Conservation (phyloP, 2,888 invertebrate species). For the Synanthedon tipuliformis region DNA sequence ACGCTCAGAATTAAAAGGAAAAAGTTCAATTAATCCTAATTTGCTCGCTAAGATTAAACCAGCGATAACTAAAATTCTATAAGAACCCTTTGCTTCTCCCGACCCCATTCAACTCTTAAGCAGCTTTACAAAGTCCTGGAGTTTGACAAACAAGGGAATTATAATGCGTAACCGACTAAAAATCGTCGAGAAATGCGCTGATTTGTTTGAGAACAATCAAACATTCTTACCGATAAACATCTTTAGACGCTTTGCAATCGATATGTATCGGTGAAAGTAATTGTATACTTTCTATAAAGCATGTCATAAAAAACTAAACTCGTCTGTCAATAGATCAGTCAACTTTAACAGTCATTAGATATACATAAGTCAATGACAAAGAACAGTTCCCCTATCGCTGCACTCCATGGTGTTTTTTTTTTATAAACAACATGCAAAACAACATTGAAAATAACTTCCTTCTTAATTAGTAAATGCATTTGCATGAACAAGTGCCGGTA, state of each 20-base stretch:
- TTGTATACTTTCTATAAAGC: slow-evolving; percentile 11
- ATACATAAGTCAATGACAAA: slow-evolving; percentile 42
- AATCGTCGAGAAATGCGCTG: slow-evolving; percentile 41
- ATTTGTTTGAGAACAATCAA: slow-evolving; percentile 22
- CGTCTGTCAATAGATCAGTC: slow-evolving; percentile 37
- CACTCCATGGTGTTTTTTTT: slow-evolving; percentile 30
- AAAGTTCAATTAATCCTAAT: slow-evolving; percentile 70
- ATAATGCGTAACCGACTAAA: slow-evolving; percentile 57
- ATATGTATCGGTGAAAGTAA: slow-evolving; percentile 13
- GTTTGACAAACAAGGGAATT: slow-evolving; percentile 61
- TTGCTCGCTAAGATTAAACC: slow-evolving; percentile 63
- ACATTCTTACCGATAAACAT: background rate
- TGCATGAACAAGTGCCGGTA: slow-evolving; percentile 56
- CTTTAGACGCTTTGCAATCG: slow-evolving; percentile 3
- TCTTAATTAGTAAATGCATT: slow-evolving; percentile 59
- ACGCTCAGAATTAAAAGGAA: slow-evolving; percentile 47
- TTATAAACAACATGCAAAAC: slow-evolving; percentile 36
- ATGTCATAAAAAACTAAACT: slow-evolving; percentile 6
- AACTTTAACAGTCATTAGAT: slow-evolving; percentile 27
- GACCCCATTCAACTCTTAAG: slow-evolving; percentile 54
- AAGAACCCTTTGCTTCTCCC: slow-evolving; percentile 60
- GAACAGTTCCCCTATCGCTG: slow-evolving; percentile 26
- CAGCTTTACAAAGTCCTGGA: slow-evolving; percentile 59
- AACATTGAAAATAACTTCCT: slow-evolving; percentile 56
- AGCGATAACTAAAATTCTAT: slow-evolving; percentile 54